phyloP scores from a whole-genome alignment of 2,888 invertebrate genomes.

The Callosobruchus maculatus region DNA sequence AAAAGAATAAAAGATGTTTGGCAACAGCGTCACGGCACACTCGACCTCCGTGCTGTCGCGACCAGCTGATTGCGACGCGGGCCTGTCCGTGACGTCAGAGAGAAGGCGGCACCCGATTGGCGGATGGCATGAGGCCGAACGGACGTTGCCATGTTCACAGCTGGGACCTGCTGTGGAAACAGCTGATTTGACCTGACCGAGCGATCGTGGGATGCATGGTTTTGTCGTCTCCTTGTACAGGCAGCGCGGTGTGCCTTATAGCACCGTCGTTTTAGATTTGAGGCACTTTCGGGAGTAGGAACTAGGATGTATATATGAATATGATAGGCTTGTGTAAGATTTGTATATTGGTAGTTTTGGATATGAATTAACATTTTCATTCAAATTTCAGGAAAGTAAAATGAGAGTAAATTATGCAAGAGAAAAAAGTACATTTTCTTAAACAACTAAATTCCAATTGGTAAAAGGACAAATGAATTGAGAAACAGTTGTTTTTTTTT shows the following conservation, averaged over 20 bases:
- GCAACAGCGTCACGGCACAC: background rate
- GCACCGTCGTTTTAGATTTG: background rate
- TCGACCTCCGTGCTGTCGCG: background rate
- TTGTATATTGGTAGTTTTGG: no score
- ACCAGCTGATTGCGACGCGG: background rate
- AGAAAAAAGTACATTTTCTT: no score
- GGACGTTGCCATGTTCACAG: background rate
- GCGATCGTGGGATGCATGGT: background rate
- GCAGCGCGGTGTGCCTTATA: background rate
- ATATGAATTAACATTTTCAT: no score
- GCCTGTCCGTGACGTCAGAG: background rate
- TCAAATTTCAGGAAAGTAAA: no score
- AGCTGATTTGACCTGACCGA: background rate
- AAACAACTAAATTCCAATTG: no score
- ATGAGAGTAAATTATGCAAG: no score
- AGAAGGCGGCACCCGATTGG: background rate
- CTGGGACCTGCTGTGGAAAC: background rate
- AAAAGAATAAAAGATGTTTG: background rate
- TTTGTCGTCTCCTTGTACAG: background rate
- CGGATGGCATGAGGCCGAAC: background rate
- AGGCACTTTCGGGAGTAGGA: no score
- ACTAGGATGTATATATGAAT: no score
- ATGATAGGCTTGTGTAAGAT: no score
- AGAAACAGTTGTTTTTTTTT: no score
- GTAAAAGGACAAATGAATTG: no score